Base-by-base conservation (phyloP, 2,113 vertebrate genomes). In the Cygnus atratus region DNA sequence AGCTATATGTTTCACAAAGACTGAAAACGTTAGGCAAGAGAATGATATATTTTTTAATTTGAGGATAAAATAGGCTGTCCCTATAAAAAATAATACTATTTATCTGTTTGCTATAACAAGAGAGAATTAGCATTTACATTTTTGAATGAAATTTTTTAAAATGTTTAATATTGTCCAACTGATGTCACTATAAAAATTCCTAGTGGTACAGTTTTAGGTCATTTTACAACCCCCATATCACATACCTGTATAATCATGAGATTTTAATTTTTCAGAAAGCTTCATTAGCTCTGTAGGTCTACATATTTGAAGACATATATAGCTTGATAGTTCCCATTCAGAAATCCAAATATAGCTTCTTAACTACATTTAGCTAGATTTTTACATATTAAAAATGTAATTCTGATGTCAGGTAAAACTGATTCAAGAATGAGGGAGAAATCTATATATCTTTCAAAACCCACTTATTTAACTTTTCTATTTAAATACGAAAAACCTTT, bases 401-500 rank as follows among this genome's bases (percentile, higher is more conserved):
- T 92, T 87, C 91, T 65, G 33, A 82, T 83, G 52, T 95, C 78
- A 94, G 78, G 84, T 92, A 87, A 87, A 88, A 84, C 77, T 81
- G 84, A 84, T 87, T 72, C 78, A 77, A 94, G 94, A 92, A 92
- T 74, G 50, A 94, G 79, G 9, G 82, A 72, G 73, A 93, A 94
- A 67, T 72, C 41, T 54, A 11, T 80, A 80, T 76, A 58, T 81
- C 84, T 95, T 96, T 96, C 65, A 88, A 93, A 92, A 90, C 73
- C 61, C 59, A 72, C 57, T 84, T 86, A 50, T 92, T 96, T 94
- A 94, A 81, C 84, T 93, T 89, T 28, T 82, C 84, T 89, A 57
- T 90, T 95, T 96, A 91, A 95, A 94, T 91, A 87, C 65, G 54
- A 93, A 92, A 96, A 94, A 86, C 41, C 88, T 66, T 95, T 90